Conservation (phyloP, 1,140 invertebrate species). For the Ostrea edulis region DNA sequence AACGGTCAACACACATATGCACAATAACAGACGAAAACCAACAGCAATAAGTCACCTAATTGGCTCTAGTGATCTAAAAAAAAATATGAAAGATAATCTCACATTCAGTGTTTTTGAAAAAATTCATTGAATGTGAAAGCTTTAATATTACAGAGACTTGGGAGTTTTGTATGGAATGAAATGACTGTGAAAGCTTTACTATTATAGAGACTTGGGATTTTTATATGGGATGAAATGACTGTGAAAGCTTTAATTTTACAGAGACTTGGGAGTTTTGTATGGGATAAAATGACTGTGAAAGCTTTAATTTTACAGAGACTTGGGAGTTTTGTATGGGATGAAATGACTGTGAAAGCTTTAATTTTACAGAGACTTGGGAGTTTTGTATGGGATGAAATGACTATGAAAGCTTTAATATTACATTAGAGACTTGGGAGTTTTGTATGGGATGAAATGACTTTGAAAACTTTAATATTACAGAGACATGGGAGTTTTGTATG, state of each 20-base stretch:
- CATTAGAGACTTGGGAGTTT: slow-evolving; percentile 10
- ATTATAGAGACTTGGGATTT: neutral
- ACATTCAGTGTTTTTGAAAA: too few species aligned
- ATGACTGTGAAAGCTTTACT: neutral
- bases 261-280: neutral
- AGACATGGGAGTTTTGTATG: slow-evolving; percentile 75
- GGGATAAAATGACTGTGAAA: slow-evolving; percentile 43
- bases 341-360: neutral
- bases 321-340: too few species aligned
- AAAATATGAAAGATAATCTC: too few species aligned
- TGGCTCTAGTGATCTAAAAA: too few species aligned
- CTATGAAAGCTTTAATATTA: neutral
- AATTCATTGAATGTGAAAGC: neutral
- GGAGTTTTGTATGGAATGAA: too few species aligned
- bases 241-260: neutral
- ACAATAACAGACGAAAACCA: too few species aligned
- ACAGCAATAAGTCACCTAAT: too few species aligned
- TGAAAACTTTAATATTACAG: slow-evolving; percentile 67
- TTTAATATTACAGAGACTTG: slow-evolving; percentile 69
- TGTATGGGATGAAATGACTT: slow-evolving; percentile 36
- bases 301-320: slow-evolving; percentile 70
- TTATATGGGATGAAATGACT: too few species aligned
- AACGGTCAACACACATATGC: too few species aligned
- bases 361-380: neutral
- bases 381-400: too few species aligned